Base-by-base conservation (phyloP, 2,888 invertebrate species). In the Oligia latruncula region DNA sequence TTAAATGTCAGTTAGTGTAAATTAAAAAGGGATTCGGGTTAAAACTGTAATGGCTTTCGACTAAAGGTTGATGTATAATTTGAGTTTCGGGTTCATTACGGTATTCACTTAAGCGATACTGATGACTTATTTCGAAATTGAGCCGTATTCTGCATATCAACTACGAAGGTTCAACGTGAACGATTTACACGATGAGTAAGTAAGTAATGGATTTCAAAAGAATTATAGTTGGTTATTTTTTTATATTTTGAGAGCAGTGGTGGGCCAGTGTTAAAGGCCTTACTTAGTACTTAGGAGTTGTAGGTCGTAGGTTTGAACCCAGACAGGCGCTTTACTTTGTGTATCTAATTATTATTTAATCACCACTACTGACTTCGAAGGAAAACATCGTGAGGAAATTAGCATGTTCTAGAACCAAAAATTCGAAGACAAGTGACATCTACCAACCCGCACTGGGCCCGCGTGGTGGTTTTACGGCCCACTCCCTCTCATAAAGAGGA, bases 1-100 rank as follows among this genome's bases (percentile, higher is more conserved):
- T 85, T 84, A 84, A 88, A 89, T 80, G 58, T 81, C 84, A 83
- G 77, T 85, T 77, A 73, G 77, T 81, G 65, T 64, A 81, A 85
- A 85, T 87, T 86, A 87, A 82, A 88, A 84, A 80, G 55, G 35
- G 58, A 83, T 89, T 89, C 65, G 13, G 84, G 85, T 80, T 85
- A 80, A 78, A 80, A 65, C 40, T 58, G 70, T 77, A 55, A 84
- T 81, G 60, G 66, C 65, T 83, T 88, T 74, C 35, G 35, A 78
- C 52, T 74, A 81, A 82, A 82, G 70, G 71, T 80, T 73, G 62
- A 81, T 74, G 66, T 67, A 70, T 76, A 52, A 77, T 79, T 74
- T 60, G 70, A 78, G 40, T 77, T 80, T 70, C 65, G 68, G 71
- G 52, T 62, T 78, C 70, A 88, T 88, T 87, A 81, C 72, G 43